Evolutionary conservation across 2,797 vertebrate genomes (phyloP), one percentile per base, ranked within the genome.

Genomic region (Rhodeus uyekii): DNA sequence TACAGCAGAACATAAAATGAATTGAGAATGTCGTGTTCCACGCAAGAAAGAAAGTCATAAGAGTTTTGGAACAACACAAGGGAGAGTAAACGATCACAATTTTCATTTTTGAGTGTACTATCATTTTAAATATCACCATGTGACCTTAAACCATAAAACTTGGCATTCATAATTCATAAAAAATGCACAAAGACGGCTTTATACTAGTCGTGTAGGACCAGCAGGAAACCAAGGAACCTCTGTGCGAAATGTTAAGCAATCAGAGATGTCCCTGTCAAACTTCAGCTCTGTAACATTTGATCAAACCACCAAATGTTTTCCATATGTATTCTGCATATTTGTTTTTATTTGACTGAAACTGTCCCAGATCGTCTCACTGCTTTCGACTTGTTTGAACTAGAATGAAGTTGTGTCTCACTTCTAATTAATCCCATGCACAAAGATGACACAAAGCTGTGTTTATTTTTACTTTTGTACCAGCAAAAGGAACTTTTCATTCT

Each of bases 271-370:
- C 27, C 65, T 16, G 29, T 63, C 68, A 24, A 80, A 61, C 16
- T 80, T 80, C 29, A 44, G 14, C 55, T 48, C 78, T 38, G 78
- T 63, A 72, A 80, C 68, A 80, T 80, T 80, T 61, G 78, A 80
- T 80, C 55, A 80, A 72, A 80, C 68, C 55, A 63, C 68, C n/a
- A 80, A 80, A 80, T 80, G 78, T 71, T 80, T 80, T 80, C 78
- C 78, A 80, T 72, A 80, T 72, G 68, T 14, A 72, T 80, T 61
- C 78, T 63, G 78, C 67, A 36, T 71, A 61, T 80, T 80, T 80
- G 69, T 80, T 72, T 80, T 72, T 46, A 80, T 80, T 72, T 63
- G 39, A 61, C 55, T 72, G 55, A 80, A 80, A 72, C 39, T 48
- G 8, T 72, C 78, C 68, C 78, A 80, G 55, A 80, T 42, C 67